A percentile compares a stretch with the other conserved stretches of the same genome.
Evolutionary conservation across 2,113 vertebrate genomes (phyloP).

Genomic region (Eulemur rufifrons): DNA sequence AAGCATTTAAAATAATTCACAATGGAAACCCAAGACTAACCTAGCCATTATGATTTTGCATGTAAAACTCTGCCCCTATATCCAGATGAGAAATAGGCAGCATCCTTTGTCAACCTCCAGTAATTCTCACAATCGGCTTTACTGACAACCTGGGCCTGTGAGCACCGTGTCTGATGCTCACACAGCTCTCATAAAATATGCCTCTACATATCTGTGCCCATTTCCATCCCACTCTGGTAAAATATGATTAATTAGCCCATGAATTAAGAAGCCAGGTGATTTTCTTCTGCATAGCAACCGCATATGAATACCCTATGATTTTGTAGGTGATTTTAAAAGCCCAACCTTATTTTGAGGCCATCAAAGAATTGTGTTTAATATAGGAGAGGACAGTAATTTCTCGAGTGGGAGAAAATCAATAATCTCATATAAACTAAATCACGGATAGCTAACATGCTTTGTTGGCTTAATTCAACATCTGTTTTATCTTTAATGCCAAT

Average conservation of each 20-base stretch:
- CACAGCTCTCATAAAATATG: too few species aligned
- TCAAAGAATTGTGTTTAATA: background rate
- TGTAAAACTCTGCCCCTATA: background rate
- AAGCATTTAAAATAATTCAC: background rate
- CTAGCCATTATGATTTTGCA: background rate
- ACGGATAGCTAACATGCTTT: background rate
- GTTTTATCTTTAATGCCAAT: constrained; percentile 33
- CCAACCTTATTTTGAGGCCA: background rate
- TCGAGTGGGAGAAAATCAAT: background rate
- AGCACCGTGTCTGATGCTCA: background rate
- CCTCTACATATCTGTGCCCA: background rate
- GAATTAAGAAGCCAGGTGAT: background rate
- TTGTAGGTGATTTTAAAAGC: background rate
- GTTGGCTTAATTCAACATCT: constrained; percentile 4
- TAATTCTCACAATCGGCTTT: background rate
- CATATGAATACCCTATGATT: background rate
- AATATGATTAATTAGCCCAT: background rate
- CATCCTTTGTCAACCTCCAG: fast-evolving
- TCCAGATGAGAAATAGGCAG: background rate
- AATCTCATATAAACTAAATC: background rate
- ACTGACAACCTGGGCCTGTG: background rate
- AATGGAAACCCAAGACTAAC: background rate
- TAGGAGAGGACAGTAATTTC: background rate
- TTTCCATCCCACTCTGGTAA: background rate
- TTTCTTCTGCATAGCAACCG: background rate